Conservation (phyloP, 1,140 invertebrate genomes). For the Chrysoperla carnea region DNA sequence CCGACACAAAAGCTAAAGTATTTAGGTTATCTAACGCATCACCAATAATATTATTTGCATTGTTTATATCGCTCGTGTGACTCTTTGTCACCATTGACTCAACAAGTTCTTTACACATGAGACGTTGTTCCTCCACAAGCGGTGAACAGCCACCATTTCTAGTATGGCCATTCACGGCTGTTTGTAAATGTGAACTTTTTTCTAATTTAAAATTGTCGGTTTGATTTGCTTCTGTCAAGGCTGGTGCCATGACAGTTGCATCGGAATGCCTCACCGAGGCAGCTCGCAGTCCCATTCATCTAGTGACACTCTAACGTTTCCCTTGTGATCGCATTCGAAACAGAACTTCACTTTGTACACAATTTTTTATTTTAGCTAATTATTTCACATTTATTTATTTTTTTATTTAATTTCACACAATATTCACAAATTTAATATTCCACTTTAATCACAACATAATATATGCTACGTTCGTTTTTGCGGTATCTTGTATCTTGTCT, state of each 20-base stretch:
- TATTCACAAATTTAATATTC: too few species aligned
- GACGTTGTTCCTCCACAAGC: slow-evolving; percentile 22
- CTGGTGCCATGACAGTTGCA: slow-evolving; percentile 53
- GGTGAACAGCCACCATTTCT: slow-evolving; percentile 23
- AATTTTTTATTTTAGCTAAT: too few species aligned
- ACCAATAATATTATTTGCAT: slow-evolving; percentile 3
- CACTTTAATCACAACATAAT: too few species aligned
- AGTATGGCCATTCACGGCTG: slow-evolving; percentile 11
- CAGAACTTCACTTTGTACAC: too few species aligned
- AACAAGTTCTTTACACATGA: not conserved
- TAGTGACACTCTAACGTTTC: slow-evolving; percentile 18
- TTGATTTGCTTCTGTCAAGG: slow-evolving; percentile 45
- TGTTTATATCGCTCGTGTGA: slow-evolving; percentile 3
- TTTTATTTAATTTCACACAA: too few species aligned
- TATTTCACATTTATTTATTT: too few species aligned
- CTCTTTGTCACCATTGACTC: not conserved
- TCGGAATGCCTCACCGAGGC: slow-evolving; percentile 34
- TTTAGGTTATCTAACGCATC: slow-evolving; percentile 7
- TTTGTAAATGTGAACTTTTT: slow-evolving; percentile 25
- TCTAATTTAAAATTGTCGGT: slow-evolving; percentile 36
- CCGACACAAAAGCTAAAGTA: slow-evolving; percentile 7
- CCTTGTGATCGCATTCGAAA: too few species aligned
- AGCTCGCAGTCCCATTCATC: slow-evolving; percentile 40
- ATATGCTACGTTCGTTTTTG: too few species aligned
- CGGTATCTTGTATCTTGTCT: too few species aligned